These are phyloP conservation scores for Saccostrea glomerata DNA, from an alignment of 1,140 invertebrate species.

Conservation along the genomic window DNA sequence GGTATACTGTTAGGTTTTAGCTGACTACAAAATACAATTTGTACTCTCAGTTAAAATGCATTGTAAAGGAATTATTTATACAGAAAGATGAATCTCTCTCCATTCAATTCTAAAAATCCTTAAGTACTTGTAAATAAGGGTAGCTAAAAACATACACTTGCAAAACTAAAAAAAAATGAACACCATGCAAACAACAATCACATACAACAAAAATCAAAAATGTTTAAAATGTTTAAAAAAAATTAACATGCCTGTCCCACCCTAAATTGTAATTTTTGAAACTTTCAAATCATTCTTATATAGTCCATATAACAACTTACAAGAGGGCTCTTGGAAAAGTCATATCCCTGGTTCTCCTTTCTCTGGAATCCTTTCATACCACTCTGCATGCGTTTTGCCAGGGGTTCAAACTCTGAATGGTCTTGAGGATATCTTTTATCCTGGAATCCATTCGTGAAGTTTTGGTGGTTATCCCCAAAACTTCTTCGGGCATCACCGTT, in stretches of 20 bases:
- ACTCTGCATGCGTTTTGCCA: conserved; percentile 52
- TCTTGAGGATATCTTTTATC: conserved; percentile 49
- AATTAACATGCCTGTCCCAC: neutral
- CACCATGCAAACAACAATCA: conserved; percentile 26
- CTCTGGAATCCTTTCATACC: conserved; percentile 30
- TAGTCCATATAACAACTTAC: conserved; percentile 8
- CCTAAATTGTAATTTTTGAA: neutral
- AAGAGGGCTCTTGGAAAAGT: conserved; percentile 31
- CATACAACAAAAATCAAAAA: neutral
- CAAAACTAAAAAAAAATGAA: neutral
- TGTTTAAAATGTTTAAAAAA: neutral
- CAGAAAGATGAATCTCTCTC: too few relatives aligned
- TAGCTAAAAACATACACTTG: neutral
- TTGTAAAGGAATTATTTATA: too few relatives aligned
- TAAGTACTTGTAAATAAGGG: neutral
- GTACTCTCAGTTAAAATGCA: too few relatives aligned
- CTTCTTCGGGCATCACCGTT: conserved; percentile 12
- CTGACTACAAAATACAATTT: neutral
- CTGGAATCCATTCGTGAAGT: neutral
- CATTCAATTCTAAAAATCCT: neutral
- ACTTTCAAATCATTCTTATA: neutral
- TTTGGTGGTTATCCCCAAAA: conserved; percentile 32
- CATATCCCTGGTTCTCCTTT: conserved; percentile 32
- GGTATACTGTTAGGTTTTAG: neutral
- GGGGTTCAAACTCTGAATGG: conserved; percentile 53